Evolutionary conservation across 2,888 invertebrate species (phyloP), one percentile per base, ranked within the genome.

Genomic region (Lepidochitona cinerea): DNA sequence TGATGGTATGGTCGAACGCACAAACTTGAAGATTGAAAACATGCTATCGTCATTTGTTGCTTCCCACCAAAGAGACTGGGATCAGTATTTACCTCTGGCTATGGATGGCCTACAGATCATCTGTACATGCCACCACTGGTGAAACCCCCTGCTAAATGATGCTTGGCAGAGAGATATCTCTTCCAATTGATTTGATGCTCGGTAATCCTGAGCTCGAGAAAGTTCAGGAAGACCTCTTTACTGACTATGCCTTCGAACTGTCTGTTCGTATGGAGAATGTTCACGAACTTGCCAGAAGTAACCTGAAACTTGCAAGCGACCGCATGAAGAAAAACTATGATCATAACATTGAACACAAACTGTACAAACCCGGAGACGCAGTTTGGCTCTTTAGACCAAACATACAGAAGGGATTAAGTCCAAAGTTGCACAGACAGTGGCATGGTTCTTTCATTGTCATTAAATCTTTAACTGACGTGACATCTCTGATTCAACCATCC

Each of bases 101-200:
- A 72, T 78, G 74, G n/a, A 71, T 79, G 74, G 79, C 79, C 3
- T 80, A 79, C 68, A 70, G 76, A 49, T 77, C 79, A 14, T 66
- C 77, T 18, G 29, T 74, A 29, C 79, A 79, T 53, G 73, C 70
- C 26, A 70, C 76, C 0, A 79, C 77, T 6, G 69, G 70, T 7
- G 59, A 68, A 4, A 73, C 79, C 23, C 77, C 79, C 7, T 65
- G 41, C 6, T 35, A 65, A 32, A 68, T 81, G 71, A 72, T 75
- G 26, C 68, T 78, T 23, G 79, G 79, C 18, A 54, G 78, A 68
- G 69, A 73, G 36, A 66, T 81, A 12, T 23, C 18, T 12, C 26
- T 59, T 12, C 59, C 59, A 29, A 3, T 26, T 7, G 59, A 59
- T 29, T 32, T 59, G 2, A 29, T 7, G 59, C 26, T 54, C 12